Evolutionary conservation across 1,140 invertebrate genomes (phyloP).

Genomic region (Triops cancriformis): DNA sequence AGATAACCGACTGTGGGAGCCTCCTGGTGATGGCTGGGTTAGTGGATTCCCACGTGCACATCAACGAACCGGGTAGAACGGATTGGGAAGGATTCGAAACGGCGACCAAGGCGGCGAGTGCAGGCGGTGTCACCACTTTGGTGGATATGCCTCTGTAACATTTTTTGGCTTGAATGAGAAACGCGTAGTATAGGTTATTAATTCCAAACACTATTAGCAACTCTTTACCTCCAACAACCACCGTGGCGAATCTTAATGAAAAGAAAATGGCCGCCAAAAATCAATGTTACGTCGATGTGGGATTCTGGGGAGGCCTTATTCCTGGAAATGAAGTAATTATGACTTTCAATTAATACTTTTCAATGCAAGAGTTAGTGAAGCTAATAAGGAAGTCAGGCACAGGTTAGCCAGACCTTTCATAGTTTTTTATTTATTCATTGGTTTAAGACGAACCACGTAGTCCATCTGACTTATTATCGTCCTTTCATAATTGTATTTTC

Average conservation of each 20-base stretch:
- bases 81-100: constrained; percentile 54
- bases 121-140: constrained; percentile 62
- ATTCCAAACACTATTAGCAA: too few relatives aligned
- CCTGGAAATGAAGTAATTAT: constrained; percentile 49
- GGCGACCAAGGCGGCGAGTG: constrained; percentile 59
- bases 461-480: too few relatives aligned
- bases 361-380: background rate
- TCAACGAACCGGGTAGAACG: constrained; percentile 66
- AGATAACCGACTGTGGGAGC: constrained; percentile 51
- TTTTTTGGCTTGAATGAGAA: constrained; percentile 18
- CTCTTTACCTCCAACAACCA: constrained; percentile 59
- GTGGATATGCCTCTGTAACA: constrained; percentile 62
- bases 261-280: constrained; percentile 51
- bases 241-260: constrained; percentile 47
- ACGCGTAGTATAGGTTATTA: constrained; percentile 24
- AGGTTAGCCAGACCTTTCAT: background rate
- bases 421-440: too few relatives aligned
- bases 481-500: too few relatives aligned
- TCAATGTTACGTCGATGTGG: constrained; percentile 58
- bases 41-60: constrained; percentile 80
- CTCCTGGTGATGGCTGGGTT: constrained; percentile 63
- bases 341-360: background rate
- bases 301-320: constrained; percentile 64
- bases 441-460: too few relatives aligned
- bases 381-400: background rate